Evolutionary conservation across 2,888 invertebrate genomes (phyloP).

Genomic region (Chelonus formosanus): DNA sequence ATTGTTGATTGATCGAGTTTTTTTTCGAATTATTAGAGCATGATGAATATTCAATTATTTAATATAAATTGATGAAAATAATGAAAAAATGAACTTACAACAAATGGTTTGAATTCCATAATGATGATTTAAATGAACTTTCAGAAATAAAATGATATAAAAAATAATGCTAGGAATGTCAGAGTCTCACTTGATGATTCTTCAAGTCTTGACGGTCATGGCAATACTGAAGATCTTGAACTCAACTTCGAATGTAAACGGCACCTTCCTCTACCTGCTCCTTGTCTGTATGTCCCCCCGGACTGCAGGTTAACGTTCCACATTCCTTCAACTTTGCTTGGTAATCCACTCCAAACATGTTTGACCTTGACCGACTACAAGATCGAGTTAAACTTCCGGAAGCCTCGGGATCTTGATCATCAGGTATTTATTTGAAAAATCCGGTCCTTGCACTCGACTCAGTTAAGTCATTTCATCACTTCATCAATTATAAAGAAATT

Average conservation of each 20-base stretch:
- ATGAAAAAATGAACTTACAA: constrained; percentile 48
- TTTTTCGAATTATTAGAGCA: too few species aligned
- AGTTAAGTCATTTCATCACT: too few species aligned
- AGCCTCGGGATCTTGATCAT: constrained; percentile 8
- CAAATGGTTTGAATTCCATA: constrained; percentile 56
- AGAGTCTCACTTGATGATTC: constrained; percentile 34
- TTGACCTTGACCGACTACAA: constrained; percentile 51
- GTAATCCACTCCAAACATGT: constrained; percentile 21
- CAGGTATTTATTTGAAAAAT: too few species aligned
- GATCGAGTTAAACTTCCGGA: constrained; percentile 36
- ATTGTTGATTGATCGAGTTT: too few species aligned
- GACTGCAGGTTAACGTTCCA: constrained; percentile 43
- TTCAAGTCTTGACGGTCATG: constrained; percentile 55
- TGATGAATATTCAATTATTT: too few species aligned
- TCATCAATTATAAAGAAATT: too few species aligned
- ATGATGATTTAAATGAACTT: neutral
- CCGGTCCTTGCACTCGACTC: too few species aligned
- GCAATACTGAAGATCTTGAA: constrained; percentile 59
- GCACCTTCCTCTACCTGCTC: constrained; percentile 33
- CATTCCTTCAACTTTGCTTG: constrained; percentile 39
- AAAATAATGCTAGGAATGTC: constrained; percentile 15
- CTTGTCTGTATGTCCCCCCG: constrained; percentile 25
- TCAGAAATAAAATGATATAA: constrained; percentile 22
- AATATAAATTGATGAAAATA: neutral
- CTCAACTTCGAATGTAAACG: constrained; percentile 44